phyloP scores from a whole-genome alignment of 2,888 invertebrate species.

The Pherbina coryleti region DNA sequence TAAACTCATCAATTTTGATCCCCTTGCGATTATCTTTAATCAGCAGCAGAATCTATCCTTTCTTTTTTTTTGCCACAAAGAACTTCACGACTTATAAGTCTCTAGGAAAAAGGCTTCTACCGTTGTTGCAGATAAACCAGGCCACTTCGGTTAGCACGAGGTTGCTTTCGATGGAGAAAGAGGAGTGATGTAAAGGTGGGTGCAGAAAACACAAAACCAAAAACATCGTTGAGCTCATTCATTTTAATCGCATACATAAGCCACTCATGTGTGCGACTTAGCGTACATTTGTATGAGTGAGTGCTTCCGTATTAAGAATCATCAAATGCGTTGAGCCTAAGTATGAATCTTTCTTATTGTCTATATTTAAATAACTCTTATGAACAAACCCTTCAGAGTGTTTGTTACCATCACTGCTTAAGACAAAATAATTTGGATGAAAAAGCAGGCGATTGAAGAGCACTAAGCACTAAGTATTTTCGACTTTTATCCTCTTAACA shows the following conservation, averaged over 20 bases:
- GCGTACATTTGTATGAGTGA: too few relatives aligned
- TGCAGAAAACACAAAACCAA: not conserved
- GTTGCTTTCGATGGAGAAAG: too few relatives aligned
- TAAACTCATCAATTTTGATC: conserved; percentile 31
- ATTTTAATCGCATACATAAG: conserved; percentile 20
- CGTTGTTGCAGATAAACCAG: conserved; percentile 1
- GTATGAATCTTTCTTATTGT: not conserved
- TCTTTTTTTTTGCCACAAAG: not conserved
- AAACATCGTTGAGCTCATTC: conserved; percentile 23
- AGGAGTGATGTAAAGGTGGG: too few relatives aligned
- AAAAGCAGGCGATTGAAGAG: not conserved
- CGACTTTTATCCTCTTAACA: not conserved
- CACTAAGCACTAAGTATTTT: not conserved
- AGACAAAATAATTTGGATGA: not conserved
- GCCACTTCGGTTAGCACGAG: not conserved
- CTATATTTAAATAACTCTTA: not conserved
- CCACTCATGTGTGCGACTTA: conserved; percentile 3
- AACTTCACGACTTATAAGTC: conserved; percentile 16
- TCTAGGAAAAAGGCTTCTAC: not conserved
- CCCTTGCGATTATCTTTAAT: conserved; percentile 21
- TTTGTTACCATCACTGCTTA: conserved; percentile 14
- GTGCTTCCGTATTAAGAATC: too few relatives aligned
- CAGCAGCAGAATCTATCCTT: conserved; percentile 9
- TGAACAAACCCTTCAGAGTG: not conserved
- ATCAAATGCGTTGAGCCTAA: not conserved